Conservation (phyloP, 2,888 invertebrate genomes). For the Phoronis australis region DNA sequence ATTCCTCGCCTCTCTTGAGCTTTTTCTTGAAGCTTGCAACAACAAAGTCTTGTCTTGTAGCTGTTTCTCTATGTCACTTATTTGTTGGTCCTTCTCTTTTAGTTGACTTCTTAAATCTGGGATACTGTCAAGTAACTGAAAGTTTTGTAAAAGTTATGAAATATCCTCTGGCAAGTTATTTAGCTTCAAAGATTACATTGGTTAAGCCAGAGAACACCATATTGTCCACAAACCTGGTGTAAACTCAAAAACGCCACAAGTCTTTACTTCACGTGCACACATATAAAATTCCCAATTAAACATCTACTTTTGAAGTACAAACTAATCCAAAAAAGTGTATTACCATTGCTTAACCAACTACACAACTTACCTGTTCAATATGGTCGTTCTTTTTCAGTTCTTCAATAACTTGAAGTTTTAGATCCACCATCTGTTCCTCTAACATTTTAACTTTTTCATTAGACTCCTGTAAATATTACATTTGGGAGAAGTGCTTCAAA, state of each 20-base stretch:
- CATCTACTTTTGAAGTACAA: no score
- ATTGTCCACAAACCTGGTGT: no score
- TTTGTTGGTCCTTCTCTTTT: slow-evolving; percentile 23
- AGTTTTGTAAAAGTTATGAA: no score
- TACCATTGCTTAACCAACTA: no score
- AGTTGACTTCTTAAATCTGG: slow-evolving; percentile 28
- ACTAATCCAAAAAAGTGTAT: no score
- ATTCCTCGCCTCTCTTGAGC: slow-evolving; percentile 31
- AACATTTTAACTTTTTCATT: slow-evolving; percentile 21
- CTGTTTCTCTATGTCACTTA: slow-evolving; percentile 22
- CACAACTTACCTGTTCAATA: slow-evolving; percentile 34
- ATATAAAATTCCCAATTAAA: no score
- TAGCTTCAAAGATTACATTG: no score
- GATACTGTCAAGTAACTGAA: slow-evolving; percentile 32
- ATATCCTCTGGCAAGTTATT: no score
- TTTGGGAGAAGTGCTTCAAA: no score
- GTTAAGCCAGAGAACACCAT: no score
- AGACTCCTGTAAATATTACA: slow-evolving; percentile 17
- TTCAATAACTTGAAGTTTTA: slow-evolving; percentile 35
- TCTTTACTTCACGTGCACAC: no score
- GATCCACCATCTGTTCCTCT: slow-evolving; percentile 28
- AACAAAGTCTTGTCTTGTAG: slow-evolving; percentile 27
- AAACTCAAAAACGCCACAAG: no score
- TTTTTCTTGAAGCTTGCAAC: slow-evolving; percentile 27
- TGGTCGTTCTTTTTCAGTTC: slow-evolving; percentile 38